These are phyloP conservation scores for Dissostichus mawsoni DNA, from an alignment of 2,113 vertebrate species.

Conservation along the genomic window DNA sequence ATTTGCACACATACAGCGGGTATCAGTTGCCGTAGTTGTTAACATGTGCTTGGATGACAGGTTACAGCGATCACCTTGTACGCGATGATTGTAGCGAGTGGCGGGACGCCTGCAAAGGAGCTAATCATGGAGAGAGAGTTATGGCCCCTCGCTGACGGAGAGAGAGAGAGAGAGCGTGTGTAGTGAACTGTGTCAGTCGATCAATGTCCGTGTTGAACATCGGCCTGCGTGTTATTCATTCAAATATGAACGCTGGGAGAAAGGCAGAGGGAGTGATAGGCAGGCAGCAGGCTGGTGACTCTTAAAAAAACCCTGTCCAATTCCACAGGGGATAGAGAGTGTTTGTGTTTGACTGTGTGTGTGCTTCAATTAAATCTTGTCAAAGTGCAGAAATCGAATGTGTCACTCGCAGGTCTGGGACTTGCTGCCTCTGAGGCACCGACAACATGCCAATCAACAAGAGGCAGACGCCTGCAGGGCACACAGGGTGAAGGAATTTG, in stretches of 20 bases:
- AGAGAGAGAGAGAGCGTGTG: background rate
- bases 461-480: background rate
- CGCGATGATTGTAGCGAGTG: constrained; percentile 5
- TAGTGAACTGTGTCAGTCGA: constrained; percentile 41
- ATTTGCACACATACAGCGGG: constrained; percentile 32
- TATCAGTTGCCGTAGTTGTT: background rate
- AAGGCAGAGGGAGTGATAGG: constrained; percentile 32
- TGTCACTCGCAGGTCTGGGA: constrained; percentile 48
- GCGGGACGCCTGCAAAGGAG: background rate
- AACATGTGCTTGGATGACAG: constrained; percentile 7
- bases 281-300: constrained; percentile 31
- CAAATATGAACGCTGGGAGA: constrained; percentile 44
- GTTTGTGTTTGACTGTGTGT: constrained; percentile 1
- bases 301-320: constrained; percentile 38
- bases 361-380: constrained; percentile 54
- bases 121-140: constrained; percentile 37
- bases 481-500: background rate
- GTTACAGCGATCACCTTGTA: constrained; percentile 29
- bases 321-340: constrained; percentile 14
- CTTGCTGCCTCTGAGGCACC: constrained; percentile 20
- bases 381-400: constrained; percentile 52
- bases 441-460: constrained; percentile 44
- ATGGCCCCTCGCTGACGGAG: background rate
- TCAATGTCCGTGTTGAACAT: constrained; percentile 56
- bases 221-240: constrained; percentile 53